Evolutionary conservation across 2,888 invertebrate genomes (phyloP), one percentile per base, ranked within the genome.

Genomic region (Gandaritis pyraliata): DNA sequence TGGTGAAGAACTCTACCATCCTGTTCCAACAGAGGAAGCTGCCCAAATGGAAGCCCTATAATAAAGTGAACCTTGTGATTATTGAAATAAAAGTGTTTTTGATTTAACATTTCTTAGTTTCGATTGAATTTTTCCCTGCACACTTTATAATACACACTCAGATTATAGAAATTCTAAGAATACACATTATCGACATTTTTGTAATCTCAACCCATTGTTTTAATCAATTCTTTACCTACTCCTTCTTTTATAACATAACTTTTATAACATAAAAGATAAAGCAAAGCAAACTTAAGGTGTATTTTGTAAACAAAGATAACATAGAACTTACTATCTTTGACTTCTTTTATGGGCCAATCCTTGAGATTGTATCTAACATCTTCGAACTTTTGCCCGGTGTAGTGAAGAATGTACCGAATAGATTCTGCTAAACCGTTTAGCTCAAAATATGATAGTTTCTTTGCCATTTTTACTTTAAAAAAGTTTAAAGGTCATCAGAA

Each of bases 11-110:
- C 66, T 7, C 73, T 75, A 43, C 72, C 76, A 1, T 78, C 82
- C 51, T 88, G 89, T 68, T 86, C 84, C 49, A 86, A 86, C 0
- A 88, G 41, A 1, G 90, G 90, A n/a, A 88, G 33, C 61, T 87
- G 85, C 11, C 88, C 87, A 43, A 72, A 86, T 13, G 87, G 85
- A 8, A 85, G 77, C 16, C 72, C 88, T 88, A 72, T 2, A 75
- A 46, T 16, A 8, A 13, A 41, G 41, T 15, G 1, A 15, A 15
- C 7, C 8, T 41, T 15, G 18, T n/a, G 3, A 3, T 23, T 23
- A 23, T 23, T 23, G 3, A 23, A 23, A 23, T 23, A 23, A 23
- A 23, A 2, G 0, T 23, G 23, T 23, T 2, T 1, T 23, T 23
- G 23, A 23, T 23, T 23, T 23, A 0, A 23, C 23, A 1, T 23